These are phyloP conservation scores for Lepidothrix coronata DNA, from an alignment of 2,113 vertebrate genomes.

Conservation along the genomic window DNA sequence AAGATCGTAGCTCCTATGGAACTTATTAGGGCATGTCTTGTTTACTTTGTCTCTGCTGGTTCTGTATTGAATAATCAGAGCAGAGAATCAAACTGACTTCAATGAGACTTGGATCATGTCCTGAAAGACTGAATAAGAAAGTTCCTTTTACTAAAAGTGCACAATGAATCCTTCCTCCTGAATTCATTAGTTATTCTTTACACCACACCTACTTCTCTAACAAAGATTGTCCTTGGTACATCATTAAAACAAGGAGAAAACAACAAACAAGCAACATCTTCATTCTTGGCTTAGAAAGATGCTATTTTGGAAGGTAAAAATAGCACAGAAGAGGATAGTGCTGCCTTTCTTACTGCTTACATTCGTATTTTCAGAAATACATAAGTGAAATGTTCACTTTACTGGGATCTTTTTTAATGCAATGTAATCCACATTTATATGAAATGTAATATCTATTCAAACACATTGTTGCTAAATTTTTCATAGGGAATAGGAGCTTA, in stretches of 20 bases:
- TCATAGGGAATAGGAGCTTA: not conserved
- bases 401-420: not conserved
- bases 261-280: not conserved
- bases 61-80: constrained; percentile 27
- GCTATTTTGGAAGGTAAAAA: constrained; percentile 13
- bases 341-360: not conserved
- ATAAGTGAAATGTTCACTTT: not conserved
- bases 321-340: not conserved
- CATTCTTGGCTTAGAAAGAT: not conserved
- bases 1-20: not conserved
- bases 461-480: not conserved
- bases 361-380: not conserved
- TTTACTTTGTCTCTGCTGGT: constrained; percentile 39
- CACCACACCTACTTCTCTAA: not conserved
- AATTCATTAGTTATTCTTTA: constrained; percentile 21
- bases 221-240: not conserved
- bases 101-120: not conserved
- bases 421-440: not conserved
- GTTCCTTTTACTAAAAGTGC: constrained; percentile 16
- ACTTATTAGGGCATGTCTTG: not conserved
- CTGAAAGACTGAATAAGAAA: constrained; percentile 37
- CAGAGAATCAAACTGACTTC: constrained; percentile 29
- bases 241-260: constrained; percentile 27
- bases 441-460: not conserved
- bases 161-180: not conserved